phyloP scores from a whole-genome alignment of 1,140 invertebrate species.

The Cylas formicarius region DNA sequence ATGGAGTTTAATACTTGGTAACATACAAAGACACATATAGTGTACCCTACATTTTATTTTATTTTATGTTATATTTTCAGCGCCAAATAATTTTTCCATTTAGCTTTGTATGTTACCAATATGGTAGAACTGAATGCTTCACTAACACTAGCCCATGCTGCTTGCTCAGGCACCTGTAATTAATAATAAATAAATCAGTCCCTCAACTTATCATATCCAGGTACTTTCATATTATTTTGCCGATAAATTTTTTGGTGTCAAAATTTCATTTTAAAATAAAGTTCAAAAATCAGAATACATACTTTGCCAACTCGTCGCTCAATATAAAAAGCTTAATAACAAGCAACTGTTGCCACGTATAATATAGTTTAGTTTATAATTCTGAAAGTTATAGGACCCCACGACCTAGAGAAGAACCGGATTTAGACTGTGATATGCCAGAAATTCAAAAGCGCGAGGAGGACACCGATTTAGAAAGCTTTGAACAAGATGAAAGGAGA shows the following conservation, averaged over 20 bases:
- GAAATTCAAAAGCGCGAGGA: slow-evolving; percentile 33
- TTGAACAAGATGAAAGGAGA: slow-evolving; percentile 45
- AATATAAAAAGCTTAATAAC: no score
- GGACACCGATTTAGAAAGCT: slow-evolving; percentile 42
- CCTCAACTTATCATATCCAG: not conserved
- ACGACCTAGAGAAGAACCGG: slow-evolving; percentile 25
- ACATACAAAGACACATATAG: no score
- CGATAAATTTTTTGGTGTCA: slow-evolving; percentile 10
- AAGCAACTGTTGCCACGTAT: no score
- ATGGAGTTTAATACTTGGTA: no score
- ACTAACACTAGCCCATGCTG: slow-evolving; percentile 38
- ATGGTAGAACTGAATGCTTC: slow-evolving; percentile 9
- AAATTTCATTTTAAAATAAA: not conserved
- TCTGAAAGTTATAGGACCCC: slow-evolving; percentile 19
- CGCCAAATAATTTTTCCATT: no score
- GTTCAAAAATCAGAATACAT: no score
- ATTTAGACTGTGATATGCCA: slow-evolving; percentile 39
- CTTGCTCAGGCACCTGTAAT: slow-evolving; percentile 36
- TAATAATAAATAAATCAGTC: slow-evolving; percentile 12
- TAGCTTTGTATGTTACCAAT: slow-evolving; percentile 11
- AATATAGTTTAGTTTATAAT: not conserved
- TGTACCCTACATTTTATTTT: no score
- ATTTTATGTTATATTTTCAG: no score
- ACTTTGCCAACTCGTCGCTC: no score
- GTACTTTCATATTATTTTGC: not conserved